phyloP scores from a whole-genome alignment of 2,797 vertebrate genomes.

The Miichthys miiuy region DNA sequence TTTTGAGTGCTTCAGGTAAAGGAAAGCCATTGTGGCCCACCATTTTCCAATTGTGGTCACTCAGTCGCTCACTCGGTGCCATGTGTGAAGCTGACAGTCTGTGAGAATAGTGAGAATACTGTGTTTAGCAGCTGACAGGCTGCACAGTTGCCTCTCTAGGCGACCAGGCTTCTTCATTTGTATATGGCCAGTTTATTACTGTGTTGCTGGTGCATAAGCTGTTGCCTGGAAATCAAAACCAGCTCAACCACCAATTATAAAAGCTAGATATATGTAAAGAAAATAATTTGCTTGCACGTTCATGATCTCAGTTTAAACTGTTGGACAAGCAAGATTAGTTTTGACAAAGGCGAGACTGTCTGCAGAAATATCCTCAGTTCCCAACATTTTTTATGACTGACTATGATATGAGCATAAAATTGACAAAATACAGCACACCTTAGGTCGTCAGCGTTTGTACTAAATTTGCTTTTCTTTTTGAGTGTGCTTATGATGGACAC shows the following conservation, averaged over 20 bases:
- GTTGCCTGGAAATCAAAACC: conserved; percentile 8
- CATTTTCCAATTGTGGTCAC: conserved; percentile 27
- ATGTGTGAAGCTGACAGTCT: conserved; percentile 26
- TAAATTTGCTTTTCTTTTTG: conserved; percentile 17
- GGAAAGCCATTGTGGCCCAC: neutral
- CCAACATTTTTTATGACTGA: neutral
- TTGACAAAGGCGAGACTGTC: neutral
- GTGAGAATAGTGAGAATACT: conserved; percentile 14
- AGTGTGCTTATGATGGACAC: conserved; percentile 18
- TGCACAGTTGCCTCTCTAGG: conserved; percentile 7
- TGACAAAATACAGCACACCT: neutral
- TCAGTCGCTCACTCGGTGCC: neutral
- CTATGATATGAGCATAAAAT: neutral
- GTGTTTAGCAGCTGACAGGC: conserved; percentile 33
- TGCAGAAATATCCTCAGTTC: neutral
- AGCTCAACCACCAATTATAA: neutral
- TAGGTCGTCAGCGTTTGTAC: neutral
- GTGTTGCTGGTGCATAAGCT: conserved; percentile 1
- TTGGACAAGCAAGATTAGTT: neutral
- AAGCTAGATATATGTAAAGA: neutral
- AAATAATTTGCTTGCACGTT: neutral
- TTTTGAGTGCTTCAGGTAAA: neutral
- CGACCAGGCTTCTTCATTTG: neutral
- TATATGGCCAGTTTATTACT: neutral
- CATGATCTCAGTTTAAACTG: neutral